phyloP scores from a whole-genome alignment of 2,888 invertebrate genomes.

The Drosophila lacicola region DNA sequence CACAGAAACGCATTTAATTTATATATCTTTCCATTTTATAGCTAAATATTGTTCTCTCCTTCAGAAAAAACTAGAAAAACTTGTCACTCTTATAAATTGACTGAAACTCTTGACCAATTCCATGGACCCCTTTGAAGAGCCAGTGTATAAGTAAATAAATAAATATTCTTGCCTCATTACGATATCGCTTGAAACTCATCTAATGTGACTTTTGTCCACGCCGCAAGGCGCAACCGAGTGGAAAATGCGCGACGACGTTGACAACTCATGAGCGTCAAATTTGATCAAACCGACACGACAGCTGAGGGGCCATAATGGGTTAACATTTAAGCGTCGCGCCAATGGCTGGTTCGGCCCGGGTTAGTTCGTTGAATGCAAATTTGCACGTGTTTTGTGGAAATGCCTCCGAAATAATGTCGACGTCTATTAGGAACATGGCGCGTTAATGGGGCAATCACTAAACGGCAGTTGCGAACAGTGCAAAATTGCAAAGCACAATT shows the following conservation, averaged over 20 bases:
- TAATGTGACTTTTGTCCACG: constrained; percentile 64
- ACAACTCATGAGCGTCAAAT: constrained; percentile 40
- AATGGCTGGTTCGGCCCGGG: neutral
- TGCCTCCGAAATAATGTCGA: constrained; percentile 58
- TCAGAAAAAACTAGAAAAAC: too few species aligned
- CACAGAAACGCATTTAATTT: too few species aligned
- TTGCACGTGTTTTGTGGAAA: constrained; percentile 51
- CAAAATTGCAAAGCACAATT: constrained; percentile 3
- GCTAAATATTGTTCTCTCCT: too few species aligned
- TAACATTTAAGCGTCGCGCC: constrained; percentile 53
- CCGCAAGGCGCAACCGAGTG: constrained; percentile 45
- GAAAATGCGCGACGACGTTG: constrained; percentile 62
- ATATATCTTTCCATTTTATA: too few species aligned
- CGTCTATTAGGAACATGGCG: constrained; percentile 57
- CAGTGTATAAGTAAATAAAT: constrained; percentile 18
- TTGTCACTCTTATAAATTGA: too few species aligned
- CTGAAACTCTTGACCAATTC: too few species aligned
- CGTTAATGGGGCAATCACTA: constrained; percentile 53
- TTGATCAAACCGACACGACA: constrained; percentile 34
- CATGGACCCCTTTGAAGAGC: too few species aligned
- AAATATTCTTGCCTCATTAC: constrained; percentile 51
- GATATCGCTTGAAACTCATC: constrained; percentile 60
- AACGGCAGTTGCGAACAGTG: constrained; percentile 19
- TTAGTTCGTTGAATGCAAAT: constrained; percentile 44
- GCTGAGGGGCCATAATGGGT: constrained; percentile 62